Percentiles rank a stretch among this genome's conserved stretches.
phyloP scores from a whole-genome alignment of 2,113 vertebrate species.

The Neotragus moschatus region DNA sequence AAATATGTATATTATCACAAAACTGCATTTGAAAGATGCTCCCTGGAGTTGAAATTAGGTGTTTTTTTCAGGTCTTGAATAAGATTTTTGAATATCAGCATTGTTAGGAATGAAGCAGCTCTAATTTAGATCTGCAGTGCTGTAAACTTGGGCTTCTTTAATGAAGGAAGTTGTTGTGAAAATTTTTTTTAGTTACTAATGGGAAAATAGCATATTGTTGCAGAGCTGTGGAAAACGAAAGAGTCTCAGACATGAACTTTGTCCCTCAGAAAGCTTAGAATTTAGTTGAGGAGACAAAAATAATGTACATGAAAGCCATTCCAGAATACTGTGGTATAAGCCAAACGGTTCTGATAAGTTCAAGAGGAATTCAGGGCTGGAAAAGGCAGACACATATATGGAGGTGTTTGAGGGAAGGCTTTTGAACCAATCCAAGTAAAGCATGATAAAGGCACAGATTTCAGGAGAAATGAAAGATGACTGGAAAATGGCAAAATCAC shows the following conservation, averaged over 20 bases:
- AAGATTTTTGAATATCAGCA: neutral
- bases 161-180: neutral
- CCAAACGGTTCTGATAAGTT: neutral
- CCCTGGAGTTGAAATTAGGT: neutral
- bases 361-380: neutral
- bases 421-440: neutral
- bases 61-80: neutral
- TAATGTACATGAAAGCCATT: neutral
- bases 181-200: neutral
- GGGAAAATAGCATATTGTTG: neutral
- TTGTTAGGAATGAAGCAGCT: neutral
- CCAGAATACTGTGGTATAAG: neutral
- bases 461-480: neutral
- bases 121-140: neutral
- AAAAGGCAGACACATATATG: neutral
- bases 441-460: neutral
- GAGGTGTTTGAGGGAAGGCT: neutral
- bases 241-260: neutral
- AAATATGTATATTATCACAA: neutral
- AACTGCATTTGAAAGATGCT: neutral
- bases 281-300: neutral
- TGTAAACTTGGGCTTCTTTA: neutral
- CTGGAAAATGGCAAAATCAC: neutral
- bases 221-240: neutral
- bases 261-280: neutral